Evolutionary conservation across 1,140 invertebrate genomes (phyloP).

Genomic region (Paracyclopina nana): DNA sequence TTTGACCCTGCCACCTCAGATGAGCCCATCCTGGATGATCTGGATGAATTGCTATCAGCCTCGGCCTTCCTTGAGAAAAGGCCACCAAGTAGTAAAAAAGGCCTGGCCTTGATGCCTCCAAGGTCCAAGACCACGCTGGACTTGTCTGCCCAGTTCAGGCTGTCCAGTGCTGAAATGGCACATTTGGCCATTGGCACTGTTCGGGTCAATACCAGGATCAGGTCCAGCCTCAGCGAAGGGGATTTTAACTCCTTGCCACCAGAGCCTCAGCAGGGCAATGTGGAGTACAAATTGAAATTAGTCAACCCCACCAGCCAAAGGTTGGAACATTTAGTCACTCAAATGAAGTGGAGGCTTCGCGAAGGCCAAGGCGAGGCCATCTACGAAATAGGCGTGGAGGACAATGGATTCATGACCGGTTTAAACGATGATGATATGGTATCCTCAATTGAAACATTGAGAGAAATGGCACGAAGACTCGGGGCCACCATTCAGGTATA

Average conservation of each 20-base stretch:
- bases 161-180: too few species aligned
- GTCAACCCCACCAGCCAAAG: conserved; percentile 58
- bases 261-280: conserved; percentile 69
- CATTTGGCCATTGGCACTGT: background rate
- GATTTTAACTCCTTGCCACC: conserved; percentile 40
- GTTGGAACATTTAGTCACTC: conserved; percentile 71
- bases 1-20: background rate
- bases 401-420: conserved; percentile 66
- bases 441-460: conserved; percentile 54
- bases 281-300: conserved; percentile 79
- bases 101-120: too few species aligned
- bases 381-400: conserved; percentile 88
- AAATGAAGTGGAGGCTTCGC: conserved; percentile 70
- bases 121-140: background rate
- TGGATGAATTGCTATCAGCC: background rate
- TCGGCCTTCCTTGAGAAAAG: background rate
- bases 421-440: conserved; percentile 55
- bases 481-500: conserved; percentile 68
- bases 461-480: conserved; percentile 61
- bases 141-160: too few species aligned
- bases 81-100: background rate
- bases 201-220: background rate
- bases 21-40: background rate
- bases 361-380: conserved; percentile 82
- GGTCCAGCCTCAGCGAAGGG: conserved; percentile 2